A percentile compares a stretch with the other conserved stretches of the same genome.
phyloP scores from a whole-genome alignment of 1,140 invertebrate species.

The Planococcus citri region DNA sequence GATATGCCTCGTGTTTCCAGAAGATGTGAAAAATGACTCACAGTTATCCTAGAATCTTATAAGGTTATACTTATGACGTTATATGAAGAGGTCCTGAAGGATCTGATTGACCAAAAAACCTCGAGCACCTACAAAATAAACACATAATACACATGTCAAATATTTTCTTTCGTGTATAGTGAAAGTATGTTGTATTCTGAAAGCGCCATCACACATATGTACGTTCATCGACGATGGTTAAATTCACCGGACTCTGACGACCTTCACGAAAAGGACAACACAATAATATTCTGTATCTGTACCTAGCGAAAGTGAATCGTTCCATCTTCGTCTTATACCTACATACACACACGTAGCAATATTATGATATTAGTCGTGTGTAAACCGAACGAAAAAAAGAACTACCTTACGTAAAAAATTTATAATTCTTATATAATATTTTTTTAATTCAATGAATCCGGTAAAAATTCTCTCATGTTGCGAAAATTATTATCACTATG shows the following conservation, averaged over 20 bases:
- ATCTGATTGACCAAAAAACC: too few species aligned
- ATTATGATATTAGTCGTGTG: too few species aligned
- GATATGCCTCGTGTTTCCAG: too few species aligned
- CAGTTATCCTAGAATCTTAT: too few species aligned
- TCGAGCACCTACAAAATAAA: not conserved
- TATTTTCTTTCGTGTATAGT: not conserved
- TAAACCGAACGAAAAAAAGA: not conserved
- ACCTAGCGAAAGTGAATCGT: conserved; percentile 1
- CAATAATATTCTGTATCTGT: conserved; percentile 2
- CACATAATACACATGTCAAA: not conserved
- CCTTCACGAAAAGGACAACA: conserved; percentile 6
- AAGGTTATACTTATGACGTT: too few species aligned
- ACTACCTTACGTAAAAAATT: not conserved
- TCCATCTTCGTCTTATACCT: not conserved
- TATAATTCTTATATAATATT: conserved; percentile 5
- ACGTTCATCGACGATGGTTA: not conserved
- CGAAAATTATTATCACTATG: not conserved
- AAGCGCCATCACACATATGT: not conserved
- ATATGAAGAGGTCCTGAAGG: too few species aligned
- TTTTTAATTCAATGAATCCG: not conserved
- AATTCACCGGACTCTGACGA: not conserved
- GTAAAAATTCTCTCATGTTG: not conserved
- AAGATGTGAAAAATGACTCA: too few species aligned
- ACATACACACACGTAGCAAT: too few species aligned
- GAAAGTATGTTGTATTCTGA: not conserved